Evolutionary conservation across 2,113 vertebrate genomes (phyloP), one percentile per base, ranked within the genome.

Genomic region (Tenrec ecaudatus): DNA sequence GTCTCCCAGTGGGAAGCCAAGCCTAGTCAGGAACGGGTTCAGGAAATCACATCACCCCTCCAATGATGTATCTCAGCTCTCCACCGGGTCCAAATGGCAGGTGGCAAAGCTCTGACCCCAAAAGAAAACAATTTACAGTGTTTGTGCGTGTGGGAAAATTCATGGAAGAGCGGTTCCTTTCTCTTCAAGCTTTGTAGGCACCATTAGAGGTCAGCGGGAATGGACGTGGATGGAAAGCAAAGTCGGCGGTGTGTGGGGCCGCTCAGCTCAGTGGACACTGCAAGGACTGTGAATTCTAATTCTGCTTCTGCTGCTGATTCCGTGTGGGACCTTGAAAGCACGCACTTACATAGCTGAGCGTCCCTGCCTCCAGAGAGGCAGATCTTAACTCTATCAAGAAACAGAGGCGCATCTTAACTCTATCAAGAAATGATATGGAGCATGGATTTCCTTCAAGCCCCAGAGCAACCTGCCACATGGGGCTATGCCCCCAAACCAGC

Each of bases 121-220:
- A 94, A 97, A 97, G 90, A 96, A 96, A 95, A 96, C 92, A 95
- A 96, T 96, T 88, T 95, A 87, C 90, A 83, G 93, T 94, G 68
- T 68, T 76, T 27, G 81, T 0, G 0, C 88, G 58, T 11, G 53
- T 86, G 79, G 88, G 90, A 91, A 82, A 92, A 96, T 96, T 95
- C 90, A 90, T 62, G 90, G 80, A 93, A 86, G 88, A 80, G 77
- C 23, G 31, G 79, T 68, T 95, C 73, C 82, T 88, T 91, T 89
- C 40, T 90, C 92, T 91, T 93, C 85, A 93, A 36, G 93, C 91
- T 94, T 69, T 47, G 84, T 58, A 71, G 76, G 33, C 82, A 53
- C 27, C 88, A 71, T 91, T 43, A 36, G 75, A 82, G 82, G 84
- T 95, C 82, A 68, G 91, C 38, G 87, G 38, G 33, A 95, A 84